Evolutionary conservation across 2,113 vertebrate species (phyloP), one percentile per base, ranked within the genome.

Genomic region (Epinephelus fuscoguttatus): DNA sequence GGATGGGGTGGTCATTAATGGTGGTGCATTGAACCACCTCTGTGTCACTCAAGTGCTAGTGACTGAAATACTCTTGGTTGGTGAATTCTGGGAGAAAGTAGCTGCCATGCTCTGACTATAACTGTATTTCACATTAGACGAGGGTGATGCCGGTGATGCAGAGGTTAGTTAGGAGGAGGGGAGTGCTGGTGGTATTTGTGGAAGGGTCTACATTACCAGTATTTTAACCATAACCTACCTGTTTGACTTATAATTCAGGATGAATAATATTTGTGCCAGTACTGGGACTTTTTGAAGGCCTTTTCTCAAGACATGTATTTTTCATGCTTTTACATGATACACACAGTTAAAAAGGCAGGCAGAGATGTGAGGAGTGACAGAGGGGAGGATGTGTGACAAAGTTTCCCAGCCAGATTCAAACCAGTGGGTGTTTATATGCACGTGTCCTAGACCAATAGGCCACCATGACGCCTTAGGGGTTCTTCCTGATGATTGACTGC

Each of bases 31-130:
- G 27, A 9, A 27, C 27, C 50, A 30, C 3, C 13, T 10, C 17
- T 40, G 50, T n/a, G 50, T 30, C 49, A 50, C 7, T 56, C n/a
- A 4, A 27, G 53, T 72, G 67, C 49, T 19, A 56, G 27, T 7
- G 49, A 76, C 77, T 69, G 72, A 80, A 80, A 87, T 77, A 81
- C 50, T 19, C n/a, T 4, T n/a, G 45, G 27, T 12, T 37, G 4
- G 59, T 77, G 0, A 73, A 69, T 73, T 77, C 12, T 4, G 12
- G n/a, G 15, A 47, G 23, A 69, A 53, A 67, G 15, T 61, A 67
- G 30, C 19, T 81, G 64, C 42, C 56, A 63, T 30, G 2, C 42
- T 73, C 49, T 5, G 68, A 50, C 80, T 63, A 49, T 37, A 61
- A 42, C 19, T 69, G 13, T 23, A 13, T 66, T 15, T 17, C 2